Conservation (phyloP, 1,140 invertebrate genomes). For the Drosophila carrolli region DNA sequence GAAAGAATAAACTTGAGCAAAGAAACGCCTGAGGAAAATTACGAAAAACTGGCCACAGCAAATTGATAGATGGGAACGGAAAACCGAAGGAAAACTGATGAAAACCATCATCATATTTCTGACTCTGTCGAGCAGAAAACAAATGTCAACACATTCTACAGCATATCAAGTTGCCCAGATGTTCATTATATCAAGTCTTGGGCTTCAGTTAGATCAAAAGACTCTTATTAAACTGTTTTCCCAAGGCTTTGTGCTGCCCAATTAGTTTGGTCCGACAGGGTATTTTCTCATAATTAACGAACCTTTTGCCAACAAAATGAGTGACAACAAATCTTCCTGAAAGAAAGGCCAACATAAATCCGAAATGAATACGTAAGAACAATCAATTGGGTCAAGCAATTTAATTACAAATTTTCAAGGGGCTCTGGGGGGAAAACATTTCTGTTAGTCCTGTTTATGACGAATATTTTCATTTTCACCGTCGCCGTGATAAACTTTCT, state of each 20-base stretch:
- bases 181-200: constrained; percentile 38
- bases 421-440: constrained; percentile 27
- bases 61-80: constrained; percentile 10
- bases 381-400: constrained; percentile 62
- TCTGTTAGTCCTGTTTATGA: constrained; percentile 36
- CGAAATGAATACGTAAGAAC: constrained; percentile 32
- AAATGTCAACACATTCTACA: constrained; percentile 45
- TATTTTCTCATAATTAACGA: constrained; percentile 17
- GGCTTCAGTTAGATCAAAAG: constrained; percentile 14
- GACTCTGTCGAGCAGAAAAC: constrained; percentile 22
- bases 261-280: constrained; percentile 26
- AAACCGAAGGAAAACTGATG: constrained; percentile 1
- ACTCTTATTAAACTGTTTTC: constrained; percentile 8
- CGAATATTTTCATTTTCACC: constrained; percentile 50
- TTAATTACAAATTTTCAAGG: constrained; percentile 64
- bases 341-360: constrained; percentile 11
- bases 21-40: constrained; percentile 32
- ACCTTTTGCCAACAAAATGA: constrained; percentile 36
- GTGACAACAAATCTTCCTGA: constrained; percentile 37
- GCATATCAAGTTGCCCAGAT: constrained; percentile 8
- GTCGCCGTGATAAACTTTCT: constrained; percentile 35
- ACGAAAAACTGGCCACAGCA: constrained; percentile 18
- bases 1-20: constrained; percentile 29
- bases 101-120: constrained; percentile 3
- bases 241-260: constrained; percentile 25